phyloP scores from a whole-genome alignment of 1,140 invertebrate genomes.

The Wiebesia pumilae region DNA sequence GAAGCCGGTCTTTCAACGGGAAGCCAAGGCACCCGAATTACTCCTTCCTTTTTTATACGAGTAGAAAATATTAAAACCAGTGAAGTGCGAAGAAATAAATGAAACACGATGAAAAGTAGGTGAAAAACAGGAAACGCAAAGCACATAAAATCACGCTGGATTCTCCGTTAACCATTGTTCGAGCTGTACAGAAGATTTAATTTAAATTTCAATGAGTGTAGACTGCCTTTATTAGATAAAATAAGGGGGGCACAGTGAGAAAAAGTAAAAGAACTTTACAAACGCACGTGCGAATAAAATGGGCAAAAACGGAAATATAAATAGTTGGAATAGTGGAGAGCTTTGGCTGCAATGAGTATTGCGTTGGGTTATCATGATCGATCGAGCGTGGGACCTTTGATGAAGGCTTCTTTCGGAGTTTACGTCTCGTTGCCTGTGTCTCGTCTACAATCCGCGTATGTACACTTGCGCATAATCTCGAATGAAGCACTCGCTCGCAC shows the following conservation, averaged over 20 bases:
- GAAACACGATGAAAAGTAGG: background rate
- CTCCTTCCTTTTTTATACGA: background rate
- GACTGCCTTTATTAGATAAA: background rate
- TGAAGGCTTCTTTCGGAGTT: background rate
- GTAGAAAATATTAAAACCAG: background rate
- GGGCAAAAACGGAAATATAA: background rate
- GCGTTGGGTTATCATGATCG: background rate
- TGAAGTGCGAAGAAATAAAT: background rate
- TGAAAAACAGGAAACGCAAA: background rate
- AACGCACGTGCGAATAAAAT: background rate
- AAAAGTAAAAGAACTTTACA: background rate
- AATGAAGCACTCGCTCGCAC: background rate
- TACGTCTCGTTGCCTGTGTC: background rate
- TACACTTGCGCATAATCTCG: background rate
- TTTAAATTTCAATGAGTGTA: constrained; percentile 24
- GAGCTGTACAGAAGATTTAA: constrained; percentile 24
- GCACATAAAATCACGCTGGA: background rate
- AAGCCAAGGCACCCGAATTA: background rate
- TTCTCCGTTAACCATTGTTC: background rate
- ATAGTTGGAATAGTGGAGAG: constrained; percentile 14
- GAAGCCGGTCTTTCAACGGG: background rate
- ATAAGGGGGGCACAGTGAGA: background rate
- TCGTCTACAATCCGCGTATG: background rate
- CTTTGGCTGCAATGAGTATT: background rate
- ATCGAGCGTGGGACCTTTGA: background rate